phyloP scores from a whole-genome alignment of 92 coral and sea anemone species.

The Siderastrea siderea region DNA sequence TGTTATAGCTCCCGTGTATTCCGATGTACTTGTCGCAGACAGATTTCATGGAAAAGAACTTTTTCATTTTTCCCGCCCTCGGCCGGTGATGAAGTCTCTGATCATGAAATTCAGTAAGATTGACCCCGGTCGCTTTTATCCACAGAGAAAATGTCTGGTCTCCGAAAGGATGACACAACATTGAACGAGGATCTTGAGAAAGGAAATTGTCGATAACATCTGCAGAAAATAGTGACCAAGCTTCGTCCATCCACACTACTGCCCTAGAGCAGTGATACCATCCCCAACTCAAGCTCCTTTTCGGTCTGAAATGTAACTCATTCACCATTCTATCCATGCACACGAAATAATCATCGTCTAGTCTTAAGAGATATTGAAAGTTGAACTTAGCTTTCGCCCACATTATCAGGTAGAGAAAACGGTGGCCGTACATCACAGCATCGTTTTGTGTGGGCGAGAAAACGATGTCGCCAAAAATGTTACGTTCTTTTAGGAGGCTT shows the following conservation, averaged over 20 bases:
- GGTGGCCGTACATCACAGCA: constrained; percentile 57
- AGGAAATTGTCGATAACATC: constrained; percentile 49
- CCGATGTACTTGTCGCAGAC: too few species aligned
- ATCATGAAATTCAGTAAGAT: too few species aligned
- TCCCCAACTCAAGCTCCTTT: constrained; percentile 28
- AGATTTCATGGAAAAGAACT: too few species aligned
- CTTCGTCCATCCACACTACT: constrained; percentile 39
- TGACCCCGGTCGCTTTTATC: too few species aligned
- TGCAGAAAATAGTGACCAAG: constrained; percentile 25
- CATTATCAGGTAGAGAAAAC: constrained; percentile 17
- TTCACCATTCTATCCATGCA: constrained; percentile 11
- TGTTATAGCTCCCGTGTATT: too few species aligned
- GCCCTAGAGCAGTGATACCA: constrained; percentile 36
- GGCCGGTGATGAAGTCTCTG: too few species aligned
- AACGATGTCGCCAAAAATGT: constrained; percentile 26
- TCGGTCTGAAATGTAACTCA: constrained; percentile 64
- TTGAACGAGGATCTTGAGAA: constrained; percentile 27
- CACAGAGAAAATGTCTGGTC: too few species aligned
- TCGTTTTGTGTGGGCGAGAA: constrained; percentile 56
- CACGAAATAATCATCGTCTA: constrained; percentile 54
- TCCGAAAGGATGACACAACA: too few species aligned
- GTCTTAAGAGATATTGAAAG: constrained; percentile 55
- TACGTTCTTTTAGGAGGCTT: constrained; percentile 4
- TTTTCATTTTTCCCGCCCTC: too few species aligned
- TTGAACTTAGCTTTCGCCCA: constrained; percentile 40